phyloP scores from a whole-genome alignment of 2,888 invertebrate species.

The Drosophila monieri region DNA sequence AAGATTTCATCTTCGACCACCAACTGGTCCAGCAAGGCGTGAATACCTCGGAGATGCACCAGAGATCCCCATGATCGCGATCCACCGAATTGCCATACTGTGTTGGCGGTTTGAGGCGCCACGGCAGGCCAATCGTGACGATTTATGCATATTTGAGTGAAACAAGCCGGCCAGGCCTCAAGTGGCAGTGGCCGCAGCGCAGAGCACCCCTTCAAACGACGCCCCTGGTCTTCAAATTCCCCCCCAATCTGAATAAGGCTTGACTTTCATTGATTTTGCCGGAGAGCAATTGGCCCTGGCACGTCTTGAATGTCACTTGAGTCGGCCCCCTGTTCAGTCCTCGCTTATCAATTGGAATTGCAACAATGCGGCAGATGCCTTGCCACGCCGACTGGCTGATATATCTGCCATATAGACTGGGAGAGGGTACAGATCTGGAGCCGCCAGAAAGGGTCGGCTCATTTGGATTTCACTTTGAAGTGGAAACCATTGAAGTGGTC shows the following conservation, averaged over 20 bases:
- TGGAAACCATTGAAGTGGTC: slow-evolving; percentile 75
- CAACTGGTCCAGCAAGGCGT: slow-evolving; percentile 67
- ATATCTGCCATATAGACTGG: slow-evolving; percentile 11
- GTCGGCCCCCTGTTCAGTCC: slow-evolving; percentile 14
- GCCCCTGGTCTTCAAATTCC: slow-evolving; percentile 4
- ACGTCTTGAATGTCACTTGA: slow-evolving; percentile 65
- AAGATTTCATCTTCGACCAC: slow-evolving; percentile 33
- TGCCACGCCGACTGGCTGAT: slow-evolving; percentile 18
- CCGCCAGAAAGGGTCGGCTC: slow-evolving; percentile 37
- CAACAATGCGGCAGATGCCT: slow-evolving; percentile 64
- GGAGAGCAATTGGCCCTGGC: slow-evolving; percentile 43
- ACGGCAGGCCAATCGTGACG: slow-evolving; percentile 64
- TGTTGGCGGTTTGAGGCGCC: slow-evolving; percentile 57
- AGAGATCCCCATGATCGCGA: slow-evolving; percentile 22
- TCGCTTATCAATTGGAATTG: slow-evolving; percentile 68
- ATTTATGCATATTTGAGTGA: slow-evolving; percentile 59
- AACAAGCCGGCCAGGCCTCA: slow-evolving; percentile 53
- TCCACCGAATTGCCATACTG: slow-evolving; percentile 1
- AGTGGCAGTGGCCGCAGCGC: slow-evolving; percentile 41
- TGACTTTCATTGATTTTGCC: slow-evolving; percentile 63
- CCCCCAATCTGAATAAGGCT: slow-evolving; percentile 48
- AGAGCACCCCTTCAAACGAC: neutral
- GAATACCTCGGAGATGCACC: slow-evolving; percentile 53
- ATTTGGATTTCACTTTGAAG: slow-evolving; percentile 62
- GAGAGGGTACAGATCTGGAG: slow-evolving; percentile 43